Conservation (phyloP, 2,113 vertebrate genomes). For the Narcine bancroftii region DNA sequence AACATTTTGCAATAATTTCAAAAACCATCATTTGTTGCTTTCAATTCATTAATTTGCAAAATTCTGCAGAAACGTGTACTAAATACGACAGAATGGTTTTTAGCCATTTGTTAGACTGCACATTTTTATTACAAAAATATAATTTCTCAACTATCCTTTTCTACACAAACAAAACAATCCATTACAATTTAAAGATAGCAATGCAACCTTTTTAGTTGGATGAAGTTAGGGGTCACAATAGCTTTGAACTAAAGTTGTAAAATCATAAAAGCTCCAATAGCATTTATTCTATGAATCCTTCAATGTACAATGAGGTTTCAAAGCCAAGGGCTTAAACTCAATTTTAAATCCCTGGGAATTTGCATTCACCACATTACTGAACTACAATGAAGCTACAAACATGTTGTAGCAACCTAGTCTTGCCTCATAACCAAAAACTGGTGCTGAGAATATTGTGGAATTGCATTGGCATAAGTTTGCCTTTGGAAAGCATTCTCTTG, state of each 20-base stretch:
- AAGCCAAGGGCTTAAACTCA: background rate
- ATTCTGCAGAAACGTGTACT: background rate
- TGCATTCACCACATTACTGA: background rate
- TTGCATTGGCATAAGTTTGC: background rate
- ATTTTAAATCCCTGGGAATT: too few species aligned
- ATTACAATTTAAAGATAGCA: background rate
- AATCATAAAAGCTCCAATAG: background rate
- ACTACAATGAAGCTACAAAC: background rate
- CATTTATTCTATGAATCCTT: background rate
- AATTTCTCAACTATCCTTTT: background rate
- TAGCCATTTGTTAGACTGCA: background rate
- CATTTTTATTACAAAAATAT: conserved; percentile 18
- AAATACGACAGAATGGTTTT: background rate
- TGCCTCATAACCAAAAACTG: background rate
- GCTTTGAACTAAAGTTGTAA: background rate
- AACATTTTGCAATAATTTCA: background rate
- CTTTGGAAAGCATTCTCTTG: background rate
- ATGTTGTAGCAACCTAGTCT: too few species aligned
- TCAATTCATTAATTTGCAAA: background rate
- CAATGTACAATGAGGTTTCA: background rate
- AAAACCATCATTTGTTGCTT: background rate
- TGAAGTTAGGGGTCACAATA: background rate
- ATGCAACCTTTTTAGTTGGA: background rate
- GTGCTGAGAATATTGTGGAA: background rate
- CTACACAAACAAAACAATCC: background rate